These are phyloP conservation scores for Luperina nickerlii DNA, from an alignment of 2,888 invertebrate species.

Conservation along the genomic window DNA sequence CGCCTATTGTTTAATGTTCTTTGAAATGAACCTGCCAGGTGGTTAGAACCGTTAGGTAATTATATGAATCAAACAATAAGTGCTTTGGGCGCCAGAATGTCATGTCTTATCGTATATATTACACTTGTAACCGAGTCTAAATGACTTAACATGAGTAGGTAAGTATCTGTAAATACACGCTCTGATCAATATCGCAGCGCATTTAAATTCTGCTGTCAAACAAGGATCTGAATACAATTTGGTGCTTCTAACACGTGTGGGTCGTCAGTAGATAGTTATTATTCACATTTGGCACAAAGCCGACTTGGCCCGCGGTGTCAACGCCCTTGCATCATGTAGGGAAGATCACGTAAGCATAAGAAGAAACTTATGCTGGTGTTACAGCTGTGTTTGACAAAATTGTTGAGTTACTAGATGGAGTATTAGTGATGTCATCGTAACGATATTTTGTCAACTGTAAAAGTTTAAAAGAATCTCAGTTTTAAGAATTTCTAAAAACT, in stretches of 20 bases:
- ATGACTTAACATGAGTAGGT: constrained; percentile 20
- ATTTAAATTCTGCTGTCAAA: constrained; percentile 80
- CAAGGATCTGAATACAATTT: constrained; percentile 82
- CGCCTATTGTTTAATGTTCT: constrained; percentile 50
- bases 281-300: constrained; percentile 85
- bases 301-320: constrained; percentile 77
- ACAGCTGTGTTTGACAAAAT: neutral
- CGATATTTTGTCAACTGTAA: neutral
- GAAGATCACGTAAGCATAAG: constrained; percentile 67
- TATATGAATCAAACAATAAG: constrained; percentile 39
- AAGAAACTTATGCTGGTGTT: constrained; percentile 34
- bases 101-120: constrained; percentile 11
- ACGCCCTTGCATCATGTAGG: constrained; percentile 73
- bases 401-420: neutral
- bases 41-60: constrained; percentile 42
- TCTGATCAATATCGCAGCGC: constrained; percentile 66
- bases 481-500: neutral
- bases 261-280: constrained; percentile 83
- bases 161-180: constrained; percentile 33
- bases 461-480: neutral
- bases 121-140: constrained; percentile 22
- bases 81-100: constrained; percentile 30
- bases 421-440: neutral
- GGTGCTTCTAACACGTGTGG: constrained; percentile 71
- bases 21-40: constrained; percentile 43